phyloP scores from a whole-genome alignment of 2,797 vertebrate genomes.

The Platyrinchus mystaceus region DNA sequence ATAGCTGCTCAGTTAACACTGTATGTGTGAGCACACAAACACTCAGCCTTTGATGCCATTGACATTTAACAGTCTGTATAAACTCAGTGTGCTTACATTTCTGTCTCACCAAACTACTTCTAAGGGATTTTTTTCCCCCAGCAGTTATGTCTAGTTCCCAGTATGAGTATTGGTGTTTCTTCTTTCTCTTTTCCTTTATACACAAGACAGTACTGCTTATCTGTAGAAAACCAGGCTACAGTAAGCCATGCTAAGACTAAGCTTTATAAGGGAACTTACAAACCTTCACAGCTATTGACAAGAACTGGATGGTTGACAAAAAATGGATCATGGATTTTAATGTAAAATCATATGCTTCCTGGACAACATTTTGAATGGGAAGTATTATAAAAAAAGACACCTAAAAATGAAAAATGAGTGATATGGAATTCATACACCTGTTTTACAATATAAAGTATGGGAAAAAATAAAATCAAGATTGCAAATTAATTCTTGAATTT shows the following conservation, averaged over 20 bases:
- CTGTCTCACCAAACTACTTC: background rate
- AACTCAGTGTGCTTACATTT: background rate
- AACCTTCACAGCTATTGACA: background rate
- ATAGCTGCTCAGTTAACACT: background rate
- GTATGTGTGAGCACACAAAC: background rate
- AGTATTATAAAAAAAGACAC: background rate
- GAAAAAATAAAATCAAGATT: background rate
- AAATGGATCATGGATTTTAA: background rate
- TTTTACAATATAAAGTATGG: background rate
- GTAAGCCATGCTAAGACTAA: background rate
- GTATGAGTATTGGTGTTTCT: background rate
- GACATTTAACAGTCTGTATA: background rate
- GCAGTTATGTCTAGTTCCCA: background rate
- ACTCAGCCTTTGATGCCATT: background rate
- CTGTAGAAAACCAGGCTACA: background rate
- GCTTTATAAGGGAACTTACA: background rate
- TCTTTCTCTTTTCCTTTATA: background rate
- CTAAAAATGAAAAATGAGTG: background rate
- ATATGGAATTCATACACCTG: background rate
- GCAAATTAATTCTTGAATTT: background rate
- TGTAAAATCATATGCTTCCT: background rate
- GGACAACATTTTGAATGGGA: background rate
- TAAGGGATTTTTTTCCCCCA: background rate
- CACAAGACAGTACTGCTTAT: background rate
- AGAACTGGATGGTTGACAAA: background rate